Conservation (phyloP, 2,797 vertebrate genomes). For the Periophthalmus magnuspinnatus region DNA sequence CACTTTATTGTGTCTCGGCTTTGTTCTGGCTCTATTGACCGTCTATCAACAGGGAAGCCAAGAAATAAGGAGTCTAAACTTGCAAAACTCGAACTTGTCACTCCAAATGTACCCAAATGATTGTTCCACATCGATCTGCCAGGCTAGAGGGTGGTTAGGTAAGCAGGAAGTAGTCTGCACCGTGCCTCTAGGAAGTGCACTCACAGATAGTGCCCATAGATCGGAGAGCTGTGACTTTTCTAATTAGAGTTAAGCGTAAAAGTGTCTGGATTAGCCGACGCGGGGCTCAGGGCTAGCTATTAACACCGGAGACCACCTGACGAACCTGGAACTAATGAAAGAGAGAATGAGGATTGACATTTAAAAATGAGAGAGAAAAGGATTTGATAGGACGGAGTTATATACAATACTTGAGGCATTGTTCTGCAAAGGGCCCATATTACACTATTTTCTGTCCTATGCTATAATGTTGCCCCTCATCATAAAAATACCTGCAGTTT, state of each 20-base stretch:
- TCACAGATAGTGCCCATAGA: conserved; percentile 64
- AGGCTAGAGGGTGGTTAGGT: conserved; percentile 40
- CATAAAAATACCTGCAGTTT: too few species aligned
- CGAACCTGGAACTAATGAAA: conserved; percentile 56
- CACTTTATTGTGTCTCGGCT: conserved; percentile 41
- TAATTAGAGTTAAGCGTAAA: conserved; percentile 75
- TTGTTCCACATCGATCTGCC: conserved; percentile 49
- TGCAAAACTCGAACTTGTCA: conserved; percentile 45
- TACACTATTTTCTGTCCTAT: too few species aligned
- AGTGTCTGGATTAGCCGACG: conserved; percentile 66
- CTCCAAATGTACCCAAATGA: conserved; percentile 46
- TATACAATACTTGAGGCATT: not conserved
- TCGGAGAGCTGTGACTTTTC: conserved; percentile 64
- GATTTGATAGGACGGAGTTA: not conserved
- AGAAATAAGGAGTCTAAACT: conserved; percentile 51
- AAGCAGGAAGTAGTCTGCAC: conserved; percentile 51
- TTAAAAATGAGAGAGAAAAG: not conserved
- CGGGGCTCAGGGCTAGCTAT: conserved; percentile 68
- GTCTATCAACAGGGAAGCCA: conserved; percentile 30
- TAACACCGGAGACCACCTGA: conserved; percentile 56
- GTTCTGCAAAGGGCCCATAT: too few species aligned
- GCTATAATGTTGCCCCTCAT: too few species aligned
- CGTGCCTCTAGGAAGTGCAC: conserved; percentile 49
- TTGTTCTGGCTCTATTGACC: conserved; percentile 43
- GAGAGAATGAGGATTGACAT: conserved; percentile 16